Percentiles rank a stretch among this genome's conserved stretches.
phyloP scores from a whole-genome alignment of 1,140 invertebrate genomes.

The Halictus rubicundus region DNA sequence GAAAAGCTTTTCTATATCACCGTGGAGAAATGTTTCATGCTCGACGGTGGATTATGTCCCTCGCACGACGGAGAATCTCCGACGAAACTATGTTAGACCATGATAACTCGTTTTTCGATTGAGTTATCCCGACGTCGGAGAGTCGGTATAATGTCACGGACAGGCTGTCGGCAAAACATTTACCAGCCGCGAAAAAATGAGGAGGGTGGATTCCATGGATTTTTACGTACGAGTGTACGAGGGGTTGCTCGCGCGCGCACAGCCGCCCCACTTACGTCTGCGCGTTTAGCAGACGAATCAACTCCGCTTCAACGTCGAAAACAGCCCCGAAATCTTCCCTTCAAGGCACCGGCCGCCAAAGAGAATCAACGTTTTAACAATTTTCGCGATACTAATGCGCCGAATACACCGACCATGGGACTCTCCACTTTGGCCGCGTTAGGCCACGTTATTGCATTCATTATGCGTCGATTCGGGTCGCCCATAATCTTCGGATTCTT shows the following conservation, averaged over 20 bases:
- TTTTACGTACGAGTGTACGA: background rate
- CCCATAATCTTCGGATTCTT: too few relatives aligned
- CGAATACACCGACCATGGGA: too few relatives aligned
- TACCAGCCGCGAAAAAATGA: background rate
- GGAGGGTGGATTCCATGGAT: background rate
- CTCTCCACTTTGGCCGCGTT: too few relatives aligned
- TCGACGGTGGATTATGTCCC: background rate
- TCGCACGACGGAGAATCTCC: background rate
- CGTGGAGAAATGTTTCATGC: background rate
- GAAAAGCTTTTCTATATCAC: too few relatives aligned
- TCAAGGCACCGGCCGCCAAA: too few relatives aligned
- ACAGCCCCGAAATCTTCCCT: background rate
- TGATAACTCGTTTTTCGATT: slow-evolving; percentile 59
- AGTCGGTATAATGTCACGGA: slow-evolving; percentile 12
- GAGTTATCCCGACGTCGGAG: slow-evolving; percentile 52
- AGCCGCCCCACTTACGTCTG: too few relatives aligned
- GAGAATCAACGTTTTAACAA: too few relatives aligned
- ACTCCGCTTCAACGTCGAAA: background rate
- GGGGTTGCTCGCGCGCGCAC: too few relatives aligned
- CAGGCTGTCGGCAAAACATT: background rate
- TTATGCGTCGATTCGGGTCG: too few relatives aligned
- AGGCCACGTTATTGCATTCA: too few relatives aligned
- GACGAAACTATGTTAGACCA: slow-evolving; percentile 32
- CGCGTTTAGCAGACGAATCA: background rate
- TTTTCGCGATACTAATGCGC: too few relatives aligned